phyloP scores from a whole-genome alignment of 2,113 vertebrate genomes.

The Eleginops maclovinus region DNA sequence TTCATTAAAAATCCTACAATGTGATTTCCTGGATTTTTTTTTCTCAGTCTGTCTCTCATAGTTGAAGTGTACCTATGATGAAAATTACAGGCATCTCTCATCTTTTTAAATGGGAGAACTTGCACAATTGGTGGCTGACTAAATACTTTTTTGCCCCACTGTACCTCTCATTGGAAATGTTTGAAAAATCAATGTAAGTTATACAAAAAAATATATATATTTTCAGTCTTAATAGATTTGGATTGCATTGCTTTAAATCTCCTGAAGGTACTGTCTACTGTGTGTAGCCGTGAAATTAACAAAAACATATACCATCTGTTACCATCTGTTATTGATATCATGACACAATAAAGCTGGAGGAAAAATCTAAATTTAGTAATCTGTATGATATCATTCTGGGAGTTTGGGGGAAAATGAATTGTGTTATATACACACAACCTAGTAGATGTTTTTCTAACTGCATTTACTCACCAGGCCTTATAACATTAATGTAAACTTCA shows the following conservation, averaged over 20 bases:
- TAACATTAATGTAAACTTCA: too few relatives aligned
- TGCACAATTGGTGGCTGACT: too few relatives aligned
- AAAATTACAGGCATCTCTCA: too few relatives aligned
- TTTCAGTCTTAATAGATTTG: constrained; percentile 34
- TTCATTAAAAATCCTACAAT: too few relatives aligned
- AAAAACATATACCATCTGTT: background rate
- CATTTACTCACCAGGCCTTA: too few relatives aligned
- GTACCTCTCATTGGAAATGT: background rate
- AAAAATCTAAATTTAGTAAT: background rate
- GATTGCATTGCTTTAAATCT: constrained; percentile 14
- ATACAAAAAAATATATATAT: too few relatives aligned
- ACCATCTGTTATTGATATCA: background rate
- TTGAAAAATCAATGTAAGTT: constrained; percentile 19
- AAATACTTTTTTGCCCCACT: too few relatives aligned
- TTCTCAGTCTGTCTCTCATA: too few relatives aligned
- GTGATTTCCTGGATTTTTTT: too few relatives aligned
- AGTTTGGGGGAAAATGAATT: background rate
- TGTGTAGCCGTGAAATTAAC: constrained; percentile 4
- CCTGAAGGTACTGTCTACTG: background rate
- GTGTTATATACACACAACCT: background rate
- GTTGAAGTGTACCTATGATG: too few relatives aligned
- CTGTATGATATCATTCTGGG: background rate
- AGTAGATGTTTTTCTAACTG: too few relatives aligned
- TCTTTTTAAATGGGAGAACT: too few relatives aligned
- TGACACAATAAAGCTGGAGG: background rate